Conservation (phyloP, 2,888 invertebrate genomes). For the Andrena praecox region DNA sequence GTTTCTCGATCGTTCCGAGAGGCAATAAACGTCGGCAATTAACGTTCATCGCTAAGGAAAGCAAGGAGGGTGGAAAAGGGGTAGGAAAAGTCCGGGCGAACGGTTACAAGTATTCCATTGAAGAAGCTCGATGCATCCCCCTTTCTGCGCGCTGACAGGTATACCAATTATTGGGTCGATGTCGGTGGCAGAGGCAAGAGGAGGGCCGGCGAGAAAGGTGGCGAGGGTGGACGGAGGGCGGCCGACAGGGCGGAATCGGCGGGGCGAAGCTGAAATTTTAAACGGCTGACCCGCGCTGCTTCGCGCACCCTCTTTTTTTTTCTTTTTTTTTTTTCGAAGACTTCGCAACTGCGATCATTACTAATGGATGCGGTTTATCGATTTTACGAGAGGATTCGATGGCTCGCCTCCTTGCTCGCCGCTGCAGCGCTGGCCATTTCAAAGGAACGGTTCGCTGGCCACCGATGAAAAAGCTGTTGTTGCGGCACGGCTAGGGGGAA, state of each 20-base stretch:
- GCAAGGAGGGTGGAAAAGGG: conserved; percentile 49
- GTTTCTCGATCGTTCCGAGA: conserved; percentile 74
- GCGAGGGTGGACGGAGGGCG: conserved; percentile 29
- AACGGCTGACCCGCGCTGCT: conserved; percentile 58
- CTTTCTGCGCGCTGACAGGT: conserved; percentile 41
- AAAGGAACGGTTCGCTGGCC: conserved; percentile 19
- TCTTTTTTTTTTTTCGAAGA: conserved; percentile 42
- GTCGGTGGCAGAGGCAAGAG: conserved; percentile 53
- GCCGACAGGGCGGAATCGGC: conserved; percentile 38
- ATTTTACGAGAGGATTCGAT: conserved; percentile 39
- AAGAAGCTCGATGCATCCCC: conserved; percentile 53
- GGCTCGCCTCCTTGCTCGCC: conserved; percentile 6
- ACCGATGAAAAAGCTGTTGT: conserved; percentile 1
- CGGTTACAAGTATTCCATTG: conserved; percentile 66
- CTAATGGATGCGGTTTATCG: conserved; percentile 52
- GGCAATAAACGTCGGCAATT: conserved; percentile 81
- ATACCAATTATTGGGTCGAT: conserved; percentile 74
- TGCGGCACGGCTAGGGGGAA: conserved; percentile 4
- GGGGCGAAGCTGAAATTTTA: conserved; percentile 72
- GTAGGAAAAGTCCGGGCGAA: conserved; percentile 63
- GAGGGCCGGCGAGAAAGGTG: conserved; percentile 62
- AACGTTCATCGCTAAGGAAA: conserved; percentile 75
- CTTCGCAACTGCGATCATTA: conserved; percentile 38
- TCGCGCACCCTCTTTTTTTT: conserved; percentile 46
- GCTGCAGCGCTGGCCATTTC: conserved; percentile 23